Conservation (phyloP, 2,797 vertebrate species). For the Triplophysa bombifrons region DNA sequence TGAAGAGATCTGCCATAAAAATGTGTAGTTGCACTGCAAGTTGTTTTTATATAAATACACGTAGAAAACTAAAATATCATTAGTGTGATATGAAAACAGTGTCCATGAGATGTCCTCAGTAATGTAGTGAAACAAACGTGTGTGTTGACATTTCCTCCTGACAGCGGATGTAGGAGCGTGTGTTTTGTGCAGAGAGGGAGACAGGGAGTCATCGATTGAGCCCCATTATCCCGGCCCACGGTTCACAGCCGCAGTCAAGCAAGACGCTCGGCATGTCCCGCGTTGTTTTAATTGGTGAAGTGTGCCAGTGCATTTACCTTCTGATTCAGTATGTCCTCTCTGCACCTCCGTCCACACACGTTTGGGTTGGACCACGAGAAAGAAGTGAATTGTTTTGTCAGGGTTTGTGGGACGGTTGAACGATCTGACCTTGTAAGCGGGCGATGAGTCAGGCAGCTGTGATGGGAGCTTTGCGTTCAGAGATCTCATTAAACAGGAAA, state of each 20-base stretch:
- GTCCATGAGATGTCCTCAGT: no score
- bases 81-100: no score
- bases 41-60: no score
- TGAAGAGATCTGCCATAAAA: no score
- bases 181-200: conserved; percentile 23
- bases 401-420: not conserved
- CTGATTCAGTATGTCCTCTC: not conserved
- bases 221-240: conserved; percentile 46
- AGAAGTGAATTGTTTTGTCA: conserved; percentile 16
- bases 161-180: conserved; percentile 3
- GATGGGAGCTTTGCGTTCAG: not conserved
- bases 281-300: conserved; percentile 53
- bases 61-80: no score
- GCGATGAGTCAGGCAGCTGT: not conserved
- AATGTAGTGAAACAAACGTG: not conserved
- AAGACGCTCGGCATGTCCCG: conserved; percentile 24
- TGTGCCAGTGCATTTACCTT: conserved; percentile 19
- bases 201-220: conserved; percentile 49
- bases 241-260: conserved; percentile 42
- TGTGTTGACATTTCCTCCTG: conserved; percentile 19
- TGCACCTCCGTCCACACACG: not conserved
- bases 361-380: not conserved
- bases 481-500: conserved; percentile 44
- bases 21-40: no score
- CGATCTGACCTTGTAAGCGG: conserved; percentile 22